Evolutionary conservation across 2,888 invertebrate species (phyloP), one percentile per base, ranked within the genome.

Genomic region (Tuberolachnus salignus): DNA sequence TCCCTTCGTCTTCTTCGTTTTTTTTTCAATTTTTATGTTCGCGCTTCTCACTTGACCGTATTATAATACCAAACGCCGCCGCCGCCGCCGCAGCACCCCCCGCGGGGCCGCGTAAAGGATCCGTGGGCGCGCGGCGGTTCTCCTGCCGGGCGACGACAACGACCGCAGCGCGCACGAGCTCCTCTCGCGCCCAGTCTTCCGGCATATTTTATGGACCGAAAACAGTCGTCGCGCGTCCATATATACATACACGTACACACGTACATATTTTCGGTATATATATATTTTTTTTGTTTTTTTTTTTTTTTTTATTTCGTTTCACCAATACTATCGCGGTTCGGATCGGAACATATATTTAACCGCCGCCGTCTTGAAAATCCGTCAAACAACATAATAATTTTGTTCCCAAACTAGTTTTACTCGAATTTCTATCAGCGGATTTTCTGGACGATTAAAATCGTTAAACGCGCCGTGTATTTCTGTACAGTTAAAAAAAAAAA

Each of bases 111-210:
- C 21, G 23, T 49, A 72, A 34, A 49, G 61, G 72, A 61, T 34
- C 72, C 61, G 72, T 72, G 72, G 72, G 72, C 72, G 61, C 72
- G 49, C 3, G 49, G n/a, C n/a, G n/a, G n/a, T n/a, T n/a, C 72
- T 72, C 72, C 72, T 49, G 72, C 67, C 26, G 75, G 75, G 66
- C 67, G 75, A 75, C 75, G 75, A 75, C 75, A 75, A 75, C 75
- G 75, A 67, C 66, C 66, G 67, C 75, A 57, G 57, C n/a, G n/a
- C n/a, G n/a, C n/a, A n/a, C n/a, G n/a, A n/a, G n/a, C n/a, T n/a
- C n/a, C n/a, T n/a, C n/a, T n/a, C n/a, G n/a, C n/a, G n/a, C n/a
- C n/a, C n/a, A n/a, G 66, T 42, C 75, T 75, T 75, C 75, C 66
- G 74, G 75, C 75, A 66, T 57, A 57, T 61, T 72, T 72, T 72